Base-by-base conservation (phyloP, 2,797 vertebrate species). In the Molossus alvarezi region DNA sequence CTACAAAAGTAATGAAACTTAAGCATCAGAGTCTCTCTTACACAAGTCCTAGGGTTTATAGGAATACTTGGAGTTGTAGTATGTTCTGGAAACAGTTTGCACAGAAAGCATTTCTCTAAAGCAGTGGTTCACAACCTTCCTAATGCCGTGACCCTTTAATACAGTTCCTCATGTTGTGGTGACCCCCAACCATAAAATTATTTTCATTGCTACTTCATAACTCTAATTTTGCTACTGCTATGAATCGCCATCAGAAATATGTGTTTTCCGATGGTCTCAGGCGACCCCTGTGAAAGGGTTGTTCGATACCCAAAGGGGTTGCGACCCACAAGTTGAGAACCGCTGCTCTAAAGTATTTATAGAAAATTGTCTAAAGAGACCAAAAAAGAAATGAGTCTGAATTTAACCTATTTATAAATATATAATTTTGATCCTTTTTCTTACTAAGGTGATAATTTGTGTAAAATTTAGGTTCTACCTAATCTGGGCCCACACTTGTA, bases 71-170 rank as follows among this genome's bases (percentile, higher is more conserved):
- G 13, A 92, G 62, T 60, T 82, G 15, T 53, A 55, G 8, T 80
- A 33, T 60, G 13, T 33, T 53, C 69, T 88, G 18, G 45, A 41
- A 96, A 60, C 51, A 45, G n/a, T 93, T 71, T 91, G 71, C 11
- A 76, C 8, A 53, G n/a, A 88, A 93, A 88, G 8, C 37, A 76
- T 85, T 92, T 91, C 20, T 85, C 79, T 91, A 23, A 65, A 73
- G 51, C 23, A 33, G 33, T 33, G 33, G 33, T 33, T 33, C 33
- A 33, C 33, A 33, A 33, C 33, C 33, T 33, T 33, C 33, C 33
- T 33, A 33, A 33, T 33, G 33, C 33, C 33, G 33, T 33, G 33
- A 33, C 33, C 33, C 33, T 33, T 33, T 33, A 33, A 33, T 33
- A 33, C 33, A 33, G 33, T 33, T 33, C 33, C 33, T 33, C 33